A percentile compares a stretch with the other conserved stretches of the same genome.
Conservation (phyloP, 2,888 invertebrate species). For the Protodeltote pygarga region DNA sequence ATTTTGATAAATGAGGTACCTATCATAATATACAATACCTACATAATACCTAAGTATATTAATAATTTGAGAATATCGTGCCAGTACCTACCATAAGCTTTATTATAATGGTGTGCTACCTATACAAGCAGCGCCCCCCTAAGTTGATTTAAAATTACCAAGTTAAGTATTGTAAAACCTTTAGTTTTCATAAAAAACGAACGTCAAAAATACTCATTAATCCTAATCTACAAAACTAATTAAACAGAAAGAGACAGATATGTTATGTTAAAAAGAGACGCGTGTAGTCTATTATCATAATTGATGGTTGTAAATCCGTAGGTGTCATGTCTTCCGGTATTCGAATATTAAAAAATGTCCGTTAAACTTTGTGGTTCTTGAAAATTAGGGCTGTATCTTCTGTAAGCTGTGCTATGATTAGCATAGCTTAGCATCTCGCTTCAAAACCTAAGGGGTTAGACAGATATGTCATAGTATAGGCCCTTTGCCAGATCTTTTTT, state of each 20-base stretch:
- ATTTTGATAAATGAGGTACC: too few relatives aligned
- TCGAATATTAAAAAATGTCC: slow-evolving; percentile 60
- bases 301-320: slow-evolving; percentile 75
- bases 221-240: slow-evolving; percentile 31
- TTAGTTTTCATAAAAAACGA: neutral
- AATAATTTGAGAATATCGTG: too few relatives aligned
- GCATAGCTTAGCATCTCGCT: too few relatives aligned
- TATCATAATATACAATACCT: too few relatives aligned
- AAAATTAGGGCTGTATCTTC: neutral
- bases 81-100: too few relatives aligned
- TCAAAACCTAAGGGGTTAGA: too few relatives aligned
- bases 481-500: too few relatives aligned
- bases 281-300: slow-evolving; percentile 70
- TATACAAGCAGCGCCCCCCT: too few relatives aligned
- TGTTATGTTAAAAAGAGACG: slow-evolving; percentile 48
- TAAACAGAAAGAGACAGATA: slow-evolving; percentile 35
- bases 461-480: too few relatives aligned
- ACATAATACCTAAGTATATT: too few relatives aligned
- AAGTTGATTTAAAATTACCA: too few relatives aligned
- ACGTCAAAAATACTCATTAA: slow-evolving; percentile 11
- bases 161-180: neutral
- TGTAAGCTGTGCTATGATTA: slow-evolving; percentile 14
- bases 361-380: slow-evolving; percentile 43
- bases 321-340: slow-evolving; percentile 79
- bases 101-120: too few relatives aligned